phyloP scores from a whole-genome alignment of 2,797 vertebrate genomes.

The Amphiprion clarkii region DNA sequence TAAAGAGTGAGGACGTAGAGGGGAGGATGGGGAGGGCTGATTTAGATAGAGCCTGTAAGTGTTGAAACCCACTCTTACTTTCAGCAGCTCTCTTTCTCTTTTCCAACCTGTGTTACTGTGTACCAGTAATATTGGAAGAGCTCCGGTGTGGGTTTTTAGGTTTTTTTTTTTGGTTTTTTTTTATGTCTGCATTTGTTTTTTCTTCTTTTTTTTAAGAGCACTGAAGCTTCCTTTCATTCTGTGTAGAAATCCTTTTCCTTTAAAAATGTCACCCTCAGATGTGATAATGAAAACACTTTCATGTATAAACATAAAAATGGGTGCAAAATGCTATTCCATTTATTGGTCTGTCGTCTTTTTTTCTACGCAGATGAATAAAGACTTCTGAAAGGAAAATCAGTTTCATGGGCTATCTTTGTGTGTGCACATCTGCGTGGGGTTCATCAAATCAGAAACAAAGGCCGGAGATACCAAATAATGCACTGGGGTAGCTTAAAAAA shows the following conservation, averaged over 20 bases:
- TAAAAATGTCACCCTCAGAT: constrained; percentile 75
- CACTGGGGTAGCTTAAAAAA: constrained; percentile 46
- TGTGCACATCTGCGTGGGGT: constrained; percentile 21
- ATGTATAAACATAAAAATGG: constrained; percentile 80
- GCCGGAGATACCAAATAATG: constrained; percentile 59
- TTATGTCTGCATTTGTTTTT: constrained; percentile 48
- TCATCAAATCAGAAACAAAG: constrained; percentile 68
- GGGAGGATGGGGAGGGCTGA: constrained; percentile 25
- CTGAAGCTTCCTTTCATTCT: constrained; percentile 74
- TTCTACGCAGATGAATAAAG: constrained; percentile 84
- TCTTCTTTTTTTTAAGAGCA: constrained; percentile 51
- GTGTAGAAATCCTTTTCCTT: constrained; percentile 79
- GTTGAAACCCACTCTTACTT: constrained; percentile 64
- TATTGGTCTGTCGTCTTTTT: constrained; percentile 80
- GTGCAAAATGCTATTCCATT: constrained; percentile 76
- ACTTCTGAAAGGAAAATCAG: constrained; percentile 72
- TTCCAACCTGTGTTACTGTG: constrained; percentile 65
- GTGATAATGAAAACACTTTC: constrained; percentile 80
- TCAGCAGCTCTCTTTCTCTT: constrained; percentile 63
- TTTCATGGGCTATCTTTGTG: constrained; percentile 45
- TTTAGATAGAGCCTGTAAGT: constrained; percentile 61
- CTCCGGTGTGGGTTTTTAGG: constrained; percentile 48
- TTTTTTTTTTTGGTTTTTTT: constrained; percentile 16
- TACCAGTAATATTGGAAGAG: constrained; percentile 58
- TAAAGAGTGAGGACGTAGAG: constrained; percentile 26